Conservation (phyloP, 1,140 invertebrate species). For the Limonius californicus region DNA sequence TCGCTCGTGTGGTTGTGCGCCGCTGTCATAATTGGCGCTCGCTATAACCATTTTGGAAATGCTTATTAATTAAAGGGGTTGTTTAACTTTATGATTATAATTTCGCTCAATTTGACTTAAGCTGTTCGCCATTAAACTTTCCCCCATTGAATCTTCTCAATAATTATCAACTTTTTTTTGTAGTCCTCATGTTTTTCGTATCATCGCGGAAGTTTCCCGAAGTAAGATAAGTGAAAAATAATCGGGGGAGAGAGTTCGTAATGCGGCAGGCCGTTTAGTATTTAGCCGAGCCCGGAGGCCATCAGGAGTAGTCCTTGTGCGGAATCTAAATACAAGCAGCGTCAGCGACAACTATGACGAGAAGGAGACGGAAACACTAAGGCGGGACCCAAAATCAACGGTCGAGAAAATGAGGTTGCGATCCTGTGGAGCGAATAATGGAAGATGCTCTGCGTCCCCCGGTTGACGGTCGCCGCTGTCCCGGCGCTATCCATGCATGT, state of each 20-base stretch:
- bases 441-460: slow-evolving; percentile 42
- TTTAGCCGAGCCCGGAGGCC: slow-evolving; percentile 33
- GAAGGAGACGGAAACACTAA: slow-evolving; percentile 27
- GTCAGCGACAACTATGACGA: slow-evolving; percentile 28
- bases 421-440: slow-evolving; percentile 49
- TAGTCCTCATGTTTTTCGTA: neutral
- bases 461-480: slow-evolving; percentile 31
- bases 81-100: slow-evolving; percentile 13
- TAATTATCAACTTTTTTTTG: slow-evolving; percentile 2
- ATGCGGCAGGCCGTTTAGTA: slow-evolving; percentile 8
- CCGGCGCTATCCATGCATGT: slow-evolving; percentile 23
- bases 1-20: slow-evolving; percentile 10
- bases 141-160: slow-evolving; percentile 5
- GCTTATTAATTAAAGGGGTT: slow-evolving; percentile 15
- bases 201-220: neutral
- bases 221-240: slow-evolving; percentile 9
- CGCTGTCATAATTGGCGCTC: slow-evolving; percentile 11
- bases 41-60: slow-evolving; percentile 14
- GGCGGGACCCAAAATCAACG: slow-evolving; percentile 47
- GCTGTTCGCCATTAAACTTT: slow-evolving; percentile 4
- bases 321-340: slow-evolving; percentile 33
- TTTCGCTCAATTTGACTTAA: slow-evolving; percentile 11
- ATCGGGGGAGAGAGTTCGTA: neutral
- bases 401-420: slow-evolving; percentile 51
- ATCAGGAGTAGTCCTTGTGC: neutral